Percentiles rank a stretch among this genome's conserved stretches.
Conservation (phyloP, 2,113 vertebrate genomes). For the Sorex araneus region DNA sequence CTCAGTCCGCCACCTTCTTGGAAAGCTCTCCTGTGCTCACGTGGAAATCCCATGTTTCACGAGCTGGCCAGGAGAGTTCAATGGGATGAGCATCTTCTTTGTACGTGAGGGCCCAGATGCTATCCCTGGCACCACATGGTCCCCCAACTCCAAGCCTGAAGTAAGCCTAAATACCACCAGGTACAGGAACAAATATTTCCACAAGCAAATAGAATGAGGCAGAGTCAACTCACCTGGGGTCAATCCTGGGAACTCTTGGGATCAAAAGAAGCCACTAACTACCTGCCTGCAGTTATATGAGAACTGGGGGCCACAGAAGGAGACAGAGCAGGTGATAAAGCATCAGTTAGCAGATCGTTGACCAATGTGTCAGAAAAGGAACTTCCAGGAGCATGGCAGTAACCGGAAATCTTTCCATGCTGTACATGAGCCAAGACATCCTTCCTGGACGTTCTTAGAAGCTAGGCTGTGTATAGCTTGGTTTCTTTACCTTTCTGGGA, state of each 20-base stretch:
- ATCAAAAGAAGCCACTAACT: neutral
- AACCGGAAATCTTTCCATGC: neutral
- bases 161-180: too few relatives aligned
- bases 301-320: accelerated
- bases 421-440: neutral
- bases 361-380: neutral
- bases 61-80: too few relatives aligned
- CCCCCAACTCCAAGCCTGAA: too few relatives aligned
- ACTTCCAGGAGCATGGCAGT: accelerated
- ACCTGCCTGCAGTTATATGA: neutral
- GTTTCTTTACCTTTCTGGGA: neutral
- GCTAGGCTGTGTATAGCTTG: neutral
- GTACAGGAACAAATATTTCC: neutral
- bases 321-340: neutral
- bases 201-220: neutral
- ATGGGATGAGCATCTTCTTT: too few relatives aligned
- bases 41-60: too few relatives aligned
- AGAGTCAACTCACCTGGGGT: neutral
- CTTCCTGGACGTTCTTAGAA: neutral
- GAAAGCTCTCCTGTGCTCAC: neutral
- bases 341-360: neutral
- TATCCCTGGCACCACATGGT: too few relatives aligned
- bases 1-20: neutral
- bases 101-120: too few relatives aligned
- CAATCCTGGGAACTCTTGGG: neutral